Base-by-base conservation (phyloP, 2,888 invertebrate species). In the Temnothorax ravouxi region DNA sequence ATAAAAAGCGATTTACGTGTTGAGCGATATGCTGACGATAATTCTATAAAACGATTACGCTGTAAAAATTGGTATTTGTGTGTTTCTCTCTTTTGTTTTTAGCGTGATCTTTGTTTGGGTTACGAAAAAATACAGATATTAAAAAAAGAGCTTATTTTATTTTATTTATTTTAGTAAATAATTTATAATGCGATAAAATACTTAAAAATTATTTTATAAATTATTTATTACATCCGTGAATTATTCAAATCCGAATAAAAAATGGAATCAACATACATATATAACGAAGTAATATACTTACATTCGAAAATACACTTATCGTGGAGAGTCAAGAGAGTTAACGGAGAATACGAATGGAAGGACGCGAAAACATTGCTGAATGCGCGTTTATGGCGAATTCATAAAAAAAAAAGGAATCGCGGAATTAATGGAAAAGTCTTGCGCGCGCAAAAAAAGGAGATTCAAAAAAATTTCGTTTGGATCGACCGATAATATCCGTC, bases 401-500 rank as follows among this genome's bases (percentile, higher is more conserved):
- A 5, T 5, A 8, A 41, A 29, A 44, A 18, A 18, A 38, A 66
- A 81, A 62, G 50, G 83, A 82, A 29, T 75, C 50, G 69, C 56
- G 67, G 67, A 75, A 79, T 85, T 84, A 86, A 88, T 86, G 82
- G 89, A 88, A 86, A 84, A 81, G 81, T 77, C 85, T 81, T 56
- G 87, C 75, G 29, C 29, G 29, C 34, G 71, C 34, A 41, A 83
- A 76, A 79, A 76, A 38, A 77, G 67, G n/a, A 41, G 67, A 52
- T 41, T 52, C 77, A 79, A 80, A 75, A 41, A 87, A 84, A 82
- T 86, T 71, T 81, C 83, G 72, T 74, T 74, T 69, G 83, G 50
- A 75, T 76, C 71, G 81, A 72, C 88, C 88, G 86, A 89, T 90
- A 88, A 89, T 90, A 86, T 90, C 84, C 87, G 82, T 87, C 89